Percentiles rank a stretch among this genome's conserved stretches.
phyloP scores from a whole-genome alignment of 2,113 vertebrate genomes.

The Tetrao urogallus region DNA sequence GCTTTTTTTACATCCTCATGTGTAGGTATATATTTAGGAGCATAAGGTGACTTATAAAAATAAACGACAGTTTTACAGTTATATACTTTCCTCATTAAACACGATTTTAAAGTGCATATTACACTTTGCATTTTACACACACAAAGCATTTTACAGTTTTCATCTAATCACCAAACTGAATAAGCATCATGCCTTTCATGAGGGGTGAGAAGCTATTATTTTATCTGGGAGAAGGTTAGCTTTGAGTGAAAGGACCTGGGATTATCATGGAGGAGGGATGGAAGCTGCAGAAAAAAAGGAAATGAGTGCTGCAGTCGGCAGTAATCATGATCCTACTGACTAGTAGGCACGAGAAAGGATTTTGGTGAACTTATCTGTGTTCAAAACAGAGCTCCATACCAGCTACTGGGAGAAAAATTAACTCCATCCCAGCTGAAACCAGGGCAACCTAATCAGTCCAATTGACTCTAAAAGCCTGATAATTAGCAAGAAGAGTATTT shows the following conservation, averaged over 20 bases:
- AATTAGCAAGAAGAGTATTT: not conserved
- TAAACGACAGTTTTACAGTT: accelerated
- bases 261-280: not conserved
- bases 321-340: not conserved
- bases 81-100: not conserved
- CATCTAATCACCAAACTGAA: not conserved
- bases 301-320: not conserved
- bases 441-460: not conserved
- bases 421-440: not conserved
- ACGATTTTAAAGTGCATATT: not conserved
- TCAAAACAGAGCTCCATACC: not conserved
- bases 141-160: not conserved
- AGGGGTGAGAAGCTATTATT: not conserved
- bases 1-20: not conserved
- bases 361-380: not conserved
- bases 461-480: not conserved
- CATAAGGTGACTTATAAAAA: not conserved
- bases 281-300: not conserved
- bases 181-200: accelerated
- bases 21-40: not conserved
- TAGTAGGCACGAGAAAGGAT: not conserved
- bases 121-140: too few relatives aligned
- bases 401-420: not conserved
- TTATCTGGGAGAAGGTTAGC: not conserved
- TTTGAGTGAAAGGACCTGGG: not conserved